Conservation (phyloP, 1,140 invertebrate genomes). For the Drosophila burlai region DNA sequence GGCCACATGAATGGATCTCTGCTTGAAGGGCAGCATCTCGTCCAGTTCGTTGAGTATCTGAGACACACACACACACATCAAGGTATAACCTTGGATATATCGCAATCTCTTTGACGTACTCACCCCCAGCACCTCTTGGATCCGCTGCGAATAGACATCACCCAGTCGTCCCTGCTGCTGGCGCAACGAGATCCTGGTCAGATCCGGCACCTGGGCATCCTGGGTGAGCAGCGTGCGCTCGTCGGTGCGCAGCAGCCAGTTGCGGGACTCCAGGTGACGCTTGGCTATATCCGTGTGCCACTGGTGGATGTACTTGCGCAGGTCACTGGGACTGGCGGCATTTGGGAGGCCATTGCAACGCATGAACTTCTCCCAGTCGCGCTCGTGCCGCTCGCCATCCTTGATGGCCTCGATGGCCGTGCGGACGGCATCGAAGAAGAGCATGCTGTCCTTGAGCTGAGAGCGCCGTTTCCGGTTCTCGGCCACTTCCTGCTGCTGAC, state of each 20-base stretch:
- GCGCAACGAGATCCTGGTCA: slow-evolving; percentile 70
- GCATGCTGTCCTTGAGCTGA: slow-evolving; percentile 75
- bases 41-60: slow-evolving; percentile 80
- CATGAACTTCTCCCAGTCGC: slow-evolving; percentile 88
- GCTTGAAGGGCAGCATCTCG: slow-evolving; percentile 62
- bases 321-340: slow-evolving; percentile 86
- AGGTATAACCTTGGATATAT: too few species aligned
- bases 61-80: not conserved
- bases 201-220: slow-evolving; percentile 65
- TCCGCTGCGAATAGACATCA: slow-evolving; percentile 81
- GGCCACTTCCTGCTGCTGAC: slow-evolving; percentile 75
- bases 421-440: slow-evolving; percentile 69
- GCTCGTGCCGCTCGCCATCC: slow-evolving; percentile 58
- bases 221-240: slow-evolving; percentile 83
- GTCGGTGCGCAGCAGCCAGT: slow-evolving; percentile 84
- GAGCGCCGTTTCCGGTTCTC: slow-evolving; percentile 73
- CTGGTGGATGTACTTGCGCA: slow-evolving; percentile 88
- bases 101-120: not conserved
- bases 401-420: slow-evolving; percentile 73
- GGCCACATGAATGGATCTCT: slow-evolving; percentile 49
- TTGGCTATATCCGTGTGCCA: slow-evolving; percentile 86
- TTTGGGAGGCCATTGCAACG: slow-evolving; percentile 89
- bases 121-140: slow-evolving; percentile 85
- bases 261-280: slow-evolving; percentile 84
- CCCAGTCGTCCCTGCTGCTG: slow-evolving; percentile 78